These are phyloP conservation scores for Drepana falcataria DNA, from an alignment of 2,888 invertebrate genomes.

Conservation along the genomic window DNA sequence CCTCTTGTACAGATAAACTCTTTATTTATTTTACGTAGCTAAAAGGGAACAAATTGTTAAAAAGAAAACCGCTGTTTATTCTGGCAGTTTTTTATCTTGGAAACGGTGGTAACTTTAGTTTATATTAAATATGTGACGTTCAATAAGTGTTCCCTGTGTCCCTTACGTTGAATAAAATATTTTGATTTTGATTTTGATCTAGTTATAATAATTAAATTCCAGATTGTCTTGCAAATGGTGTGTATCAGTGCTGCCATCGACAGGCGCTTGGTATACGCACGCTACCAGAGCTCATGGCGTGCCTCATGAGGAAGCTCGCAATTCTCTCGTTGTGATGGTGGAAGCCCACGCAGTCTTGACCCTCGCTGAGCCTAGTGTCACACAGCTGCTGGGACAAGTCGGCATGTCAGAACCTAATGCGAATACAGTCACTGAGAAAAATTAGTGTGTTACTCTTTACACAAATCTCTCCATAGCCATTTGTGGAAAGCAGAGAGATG, in stretches of 20 bases:
- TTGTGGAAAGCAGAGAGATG: too few relatives aligned
- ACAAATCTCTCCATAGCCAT: neutral
- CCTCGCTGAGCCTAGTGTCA: conserved; percentile 64
- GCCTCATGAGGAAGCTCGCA: conserved; percentile 77
- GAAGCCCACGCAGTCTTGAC: conserved; percentile 81
- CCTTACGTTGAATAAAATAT: too few relatives aligned
- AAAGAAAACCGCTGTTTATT: too few relatives aligned
- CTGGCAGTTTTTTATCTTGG: too few relatives aligned
- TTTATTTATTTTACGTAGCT: too few relatives aligned
- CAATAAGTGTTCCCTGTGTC: too few relatives aligned
- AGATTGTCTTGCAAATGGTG: conserved; percentile 80
- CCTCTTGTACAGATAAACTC: too few relatives aligned
- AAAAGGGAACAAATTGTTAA: too few relatives aligned
- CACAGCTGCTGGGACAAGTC: conserved; percentile 62
- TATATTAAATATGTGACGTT: too few relatives aligned
- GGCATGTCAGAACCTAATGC: conserved; percentile 37
- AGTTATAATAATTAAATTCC: conserved; percentile 15
- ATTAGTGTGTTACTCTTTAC: conserved; percentile 11
- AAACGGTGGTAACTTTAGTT: too few relatives aligned
- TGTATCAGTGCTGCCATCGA: conserved; percentile 68
- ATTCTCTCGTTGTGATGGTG: conserved; percentile 80
- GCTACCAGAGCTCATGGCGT: conserved; percentile 78
- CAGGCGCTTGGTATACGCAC: conserved; percentile 80
- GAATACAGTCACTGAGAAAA: conserved; percentile 32
- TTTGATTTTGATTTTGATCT: too few relatives aligned